Percentiles rank a stretch among this genome's conserved stretches.
phyloP scores from a whole-genome alignment of 2,113 vertebrate genomes.

The Orcinus orca region DNA sequence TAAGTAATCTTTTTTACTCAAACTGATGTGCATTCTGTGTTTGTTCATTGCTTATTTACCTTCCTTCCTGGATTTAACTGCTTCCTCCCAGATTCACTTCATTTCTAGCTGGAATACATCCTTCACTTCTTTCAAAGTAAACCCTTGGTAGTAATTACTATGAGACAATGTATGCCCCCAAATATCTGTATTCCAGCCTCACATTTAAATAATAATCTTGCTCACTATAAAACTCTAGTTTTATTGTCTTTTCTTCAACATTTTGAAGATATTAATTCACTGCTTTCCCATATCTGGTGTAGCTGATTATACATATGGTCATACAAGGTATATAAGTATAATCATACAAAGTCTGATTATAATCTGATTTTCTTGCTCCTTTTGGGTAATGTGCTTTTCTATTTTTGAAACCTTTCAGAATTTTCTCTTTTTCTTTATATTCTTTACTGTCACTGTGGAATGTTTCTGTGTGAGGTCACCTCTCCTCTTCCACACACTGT shows the following conservation, averaged over 20 bases:
- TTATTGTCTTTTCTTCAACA: neutral
- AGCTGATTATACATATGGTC: neutral
- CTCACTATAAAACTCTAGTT: neutral
- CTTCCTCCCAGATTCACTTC: neutral
- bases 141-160: neutral
- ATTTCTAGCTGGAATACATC: neutral
- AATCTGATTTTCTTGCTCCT: conserved; percentile 27
- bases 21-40: neutral
- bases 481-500: neutral
- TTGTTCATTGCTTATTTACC: neutral
- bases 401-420: conserved; percentile 4
- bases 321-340: neutral
- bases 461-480: neutral
- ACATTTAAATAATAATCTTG: neutral
- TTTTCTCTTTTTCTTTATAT: neutral
- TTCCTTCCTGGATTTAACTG: neutral
- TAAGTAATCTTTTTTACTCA: neutral
- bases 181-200: neutral
- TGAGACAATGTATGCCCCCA: neutral
- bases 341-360: neutral
- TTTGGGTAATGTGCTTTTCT: neutral
- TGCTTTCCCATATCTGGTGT: neutral
- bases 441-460: neutral
- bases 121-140: neutral
- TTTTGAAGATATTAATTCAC: neutral